phyloP scores from a whole-genome alignment of 1,140 invertebrate species.

The Grapholita molesta region DNA sequence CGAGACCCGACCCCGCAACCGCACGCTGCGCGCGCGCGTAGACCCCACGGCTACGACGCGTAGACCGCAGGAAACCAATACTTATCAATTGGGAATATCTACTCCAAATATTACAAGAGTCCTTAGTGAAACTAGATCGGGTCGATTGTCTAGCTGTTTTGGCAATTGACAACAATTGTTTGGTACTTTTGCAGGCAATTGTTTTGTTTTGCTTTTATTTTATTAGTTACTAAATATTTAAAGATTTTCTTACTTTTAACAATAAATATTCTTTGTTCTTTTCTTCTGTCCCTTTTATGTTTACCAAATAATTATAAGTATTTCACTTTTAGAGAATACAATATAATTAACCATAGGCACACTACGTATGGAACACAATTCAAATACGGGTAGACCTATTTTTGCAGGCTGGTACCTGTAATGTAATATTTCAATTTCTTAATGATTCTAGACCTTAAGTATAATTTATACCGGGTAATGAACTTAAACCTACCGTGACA shows the following conservation, averaged over 20 bases:
- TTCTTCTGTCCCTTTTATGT: no score
- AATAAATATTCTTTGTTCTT: no score
- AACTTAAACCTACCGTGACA: not conserved
- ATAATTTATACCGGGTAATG: not conserved
- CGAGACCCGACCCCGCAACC: slow-evolving; percentile 64
- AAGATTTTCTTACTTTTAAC: no score
- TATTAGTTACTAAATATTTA: no score
- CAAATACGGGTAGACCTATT: not conserved
- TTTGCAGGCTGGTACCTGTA: no score
- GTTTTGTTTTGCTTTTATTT: no score
- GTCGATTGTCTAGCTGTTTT: slow-evolving; percentile 8
- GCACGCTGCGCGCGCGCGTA: slow-evolving; percentile 33
- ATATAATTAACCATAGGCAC: no score
- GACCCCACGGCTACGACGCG: slow-evolving; percentile 44
- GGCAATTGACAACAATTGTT: not conserved
- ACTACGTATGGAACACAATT: not conserved
- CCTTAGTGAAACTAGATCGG: slow-evolving; percentile 6
- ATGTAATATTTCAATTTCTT: not conserved
- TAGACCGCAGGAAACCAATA: slow-evolving; percentile 28
- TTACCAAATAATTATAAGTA: no score
- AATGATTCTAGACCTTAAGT: not conserved
- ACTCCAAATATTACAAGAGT: not conserved
- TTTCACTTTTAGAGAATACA: no score
- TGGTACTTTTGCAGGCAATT: not conserved
- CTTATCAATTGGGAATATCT: not conserved